Conservation (phyloP, 1,140 invertebrate species). For the Leucophenga varia region DNA sequence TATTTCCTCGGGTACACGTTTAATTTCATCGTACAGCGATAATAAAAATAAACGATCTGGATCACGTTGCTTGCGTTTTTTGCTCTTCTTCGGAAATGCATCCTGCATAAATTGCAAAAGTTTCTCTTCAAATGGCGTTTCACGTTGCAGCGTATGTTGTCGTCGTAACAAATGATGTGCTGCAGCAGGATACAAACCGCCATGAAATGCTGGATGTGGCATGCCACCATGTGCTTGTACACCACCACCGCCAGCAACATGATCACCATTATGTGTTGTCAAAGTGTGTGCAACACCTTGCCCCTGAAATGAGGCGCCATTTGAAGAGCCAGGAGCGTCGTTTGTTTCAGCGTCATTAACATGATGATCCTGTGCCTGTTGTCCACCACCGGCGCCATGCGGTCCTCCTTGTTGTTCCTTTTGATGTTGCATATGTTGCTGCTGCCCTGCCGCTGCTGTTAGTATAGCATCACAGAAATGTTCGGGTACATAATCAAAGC, state of each 20-base stretch:
- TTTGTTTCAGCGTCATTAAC: conserved; percentile 48
- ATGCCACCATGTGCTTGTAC: conserved; percentile 37
- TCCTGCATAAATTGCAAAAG: conserved; percentile 52
- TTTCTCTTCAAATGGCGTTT: conserved; percentile 48
- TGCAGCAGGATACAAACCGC: conserved; percentile 44
- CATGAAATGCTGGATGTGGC: conserved; percentile 45
- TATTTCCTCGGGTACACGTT: conserved; percentile 48
- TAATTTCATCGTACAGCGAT: conserved; percentile 49
- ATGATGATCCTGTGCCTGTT: conserved; percentile 48
- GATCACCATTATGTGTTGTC: conserved; percentile 41
- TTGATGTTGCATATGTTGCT: conserved; percentile 38
- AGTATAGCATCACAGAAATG: conserved; percentile 52
- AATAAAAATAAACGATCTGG: conserved; percentile 47
- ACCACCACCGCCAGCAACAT: conserved; percentile 22
- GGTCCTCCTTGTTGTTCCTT: conserved; percentile 39
- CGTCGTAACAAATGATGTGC: conserved; percentile 45
- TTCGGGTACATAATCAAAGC: conserved; percentile 50
- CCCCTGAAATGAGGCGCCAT: conserved; percentile 43
- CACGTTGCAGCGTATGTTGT: conserved; percentile 32
- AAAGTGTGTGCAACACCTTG: conserved; percentile 33
- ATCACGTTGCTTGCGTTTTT: conserved; percentile 50
- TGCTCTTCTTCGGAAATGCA: conserved; percentile 52
- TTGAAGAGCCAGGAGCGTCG: conserved; percentile 47
- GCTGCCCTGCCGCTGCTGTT: conserved; percentile 44
- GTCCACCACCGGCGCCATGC: conserved; percentile 30